Evolutionary conservation across 2,797 vertebrate species (phyloP), one percentile per base, ranked within the genome.

Genomic region (Paratrypauchen microcephalus): DNA sequence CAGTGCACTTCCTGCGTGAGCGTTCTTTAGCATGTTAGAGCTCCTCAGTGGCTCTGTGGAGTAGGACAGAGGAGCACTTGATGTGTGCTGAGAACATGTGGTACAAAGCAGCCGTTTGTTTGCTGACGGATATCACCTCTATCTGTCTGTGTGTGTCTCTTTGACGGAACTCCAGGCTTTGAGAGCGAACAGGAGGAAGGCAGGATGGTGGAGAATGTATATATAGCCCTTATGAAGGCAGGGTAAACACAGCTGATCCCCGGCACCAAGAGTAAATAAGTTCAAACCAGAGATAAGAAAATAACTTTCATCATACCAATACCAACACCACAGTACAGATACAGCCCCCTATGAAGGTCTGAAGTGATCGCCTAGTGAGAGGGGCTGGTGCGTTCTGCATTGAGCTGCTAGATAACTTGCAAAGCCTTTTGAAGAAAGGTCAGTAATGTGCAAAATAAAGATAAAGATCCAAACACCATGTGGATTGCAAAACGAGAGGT

Each of bases 41-140:
- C 41, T 2, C 3, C 36, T 57, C 69, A 28, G 71, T 12, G 12
- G 70, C 79, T 78, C 66, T 74, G 59, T 54, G 59, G 62, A 69
- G 75, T 68, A 48, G 65, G 69, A 68, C 52, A 4, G 56, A 57
- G 18, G 21, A 74, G 71, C 24, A 41, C 65, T 39, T 72, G 77
- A 87, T 70, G 68, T 30, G 69, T 74, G 67, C 48, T 26, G 62
- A 73, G 80, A 83, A 78, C 81, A 78, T 68, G 78, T 73, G 80
- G 84, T 81, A 76, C 81, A 80, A 88, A 85, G 80, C 75, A 70
- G 70, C 58, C n/a, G 23, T 76, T 86, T 89, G 83, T 88, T 89
- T 87, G 79, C 84, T 73, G 78, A 66, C 80, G 76, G 84, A 86
- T 84, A 75, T 87, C 82, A 74, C 83, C 74, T 84, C 83, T 75